phyloP scores from a whole-genome alignment of 1,140 invertebrate genomes.

The Philotrypesis tridentata region DNA sequence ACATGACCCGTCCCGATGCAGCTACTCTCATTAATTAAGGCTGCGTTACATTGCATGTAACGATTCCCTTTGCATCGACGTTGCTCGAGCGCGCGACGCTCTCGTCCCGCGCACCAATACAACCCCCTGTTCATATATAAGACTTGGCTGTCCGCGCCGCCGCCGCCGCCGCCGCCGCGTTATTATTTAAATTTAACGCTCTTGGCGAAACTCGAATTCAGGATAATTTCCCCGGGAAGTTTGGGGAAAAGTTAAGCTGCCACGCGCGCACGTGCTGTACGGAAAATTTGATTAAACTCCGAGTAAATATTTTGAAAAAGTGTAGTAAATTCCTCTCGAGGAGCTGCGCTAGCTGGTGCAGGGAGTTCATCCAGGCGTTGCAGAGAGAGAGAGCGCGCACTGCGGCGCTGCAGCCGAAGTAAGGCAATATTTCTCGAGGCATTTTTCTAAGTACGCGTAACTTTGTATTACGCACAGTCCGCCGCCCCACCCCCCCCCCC shows the following conservation, averaged over 20 bases:
- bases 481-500: too few relatives aligned
- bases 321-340: not conserved
- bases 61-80: too few relatives aligned
- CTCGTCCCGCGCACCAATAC: too few relatives aligned
- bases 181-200: not conserved
- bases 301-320: constrained; percentile 24
- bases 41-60: too few relatives aligned
- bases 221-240: not conserved
- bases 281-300: constrained; percentile 12
- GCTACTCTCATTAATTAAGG: too few relatives aligned
- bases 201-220: not conserved
- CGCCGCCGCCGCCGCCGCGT: too few relatives aligned
- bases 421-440: not conserved
- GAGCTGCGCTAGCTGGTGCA: too few relatives aligned
- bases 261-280: not conserved
- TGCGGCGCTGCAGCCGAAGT: not conserved
- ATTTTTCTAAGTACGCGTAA: not conserved
- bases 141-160: too few relatives aligned
- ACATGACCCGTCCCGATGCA: too few relatives aligned
- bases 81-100: too few relatives aligned
- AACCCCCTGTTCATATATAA: too few relatives aligned
- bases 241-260: not conserved
- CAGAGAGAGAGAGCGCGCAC: not conserved
- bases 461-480: constrained; percentile 12
- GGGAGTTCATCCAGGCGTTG: not conserved